These are phyloP conservation scores for Chrysopa pallens DNA, from an alignment of 1,140 invertebrate species.

Conservation along the genomic window DNA sequence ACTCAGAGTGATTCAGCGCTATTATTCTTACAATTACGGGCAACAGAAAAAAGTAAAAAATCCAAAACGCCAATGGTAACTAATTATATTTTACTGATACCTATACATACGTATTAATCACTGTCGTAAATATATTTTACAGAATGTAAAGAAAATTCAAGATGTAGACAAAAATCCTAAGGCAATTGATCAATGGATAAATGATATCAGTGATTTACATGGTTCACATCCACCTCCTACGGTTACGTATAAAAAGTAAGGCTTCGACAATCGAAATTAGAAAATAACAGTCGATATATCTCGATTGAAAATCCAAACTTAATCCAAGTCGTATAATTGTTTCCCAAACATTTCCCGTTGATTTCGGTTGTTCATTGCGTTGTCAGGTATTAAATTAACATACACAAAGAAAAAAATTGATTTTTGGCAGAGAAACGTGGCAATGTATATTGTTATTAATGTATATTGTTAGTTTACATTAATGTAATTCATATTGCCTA, in stretches of 20 bases:
- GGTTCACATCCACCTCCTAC: slow-evolving; percentile 68
- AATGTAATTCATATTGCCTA: no score
- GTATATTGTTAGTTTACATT: no score
- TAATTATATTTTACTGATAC: slow-evolving; percentile 14
- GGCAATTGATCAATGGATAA: slow-evolving; percentile 86
- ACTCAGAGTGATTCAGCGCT: slow-evolving; percentile 91
- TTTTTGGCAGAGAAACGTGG: no score
- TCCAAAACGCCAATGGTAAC: slow-evolving; percentile 7
- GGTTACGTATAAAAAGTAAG: slow-evolving; percentile 64
- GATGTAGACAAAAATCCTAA: slow-evolving; percentile 72
- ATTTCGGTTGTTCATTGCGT: no score
- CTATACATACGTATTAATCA: slow-evolving; percentile 10
- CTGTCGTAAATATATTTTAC: slow-evolving; percentile 14
- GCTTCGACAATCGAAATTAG: no score
- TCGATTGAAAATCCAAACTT: no score
- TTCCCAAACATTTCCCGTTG: no score
- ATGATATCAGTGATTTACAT: slow-evolving; percentile 78
- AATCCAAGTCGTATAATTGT: no score
- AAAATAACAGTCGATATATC: no score
- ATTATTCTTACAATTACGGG: slow-evolving; percentile 79
- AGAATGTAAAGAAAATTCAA: slow-evolving; percentile 71
- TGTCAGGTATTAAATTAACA: no score
- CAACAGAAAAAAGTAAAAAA: slow-evolving; percentile 28
- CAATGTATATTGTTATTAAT: no score
- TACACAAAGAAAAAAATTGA: no score